Base-by-base conservation (phyloP, 2,797 vertebrate species). In the Erethizon dorsatum region DNA sequence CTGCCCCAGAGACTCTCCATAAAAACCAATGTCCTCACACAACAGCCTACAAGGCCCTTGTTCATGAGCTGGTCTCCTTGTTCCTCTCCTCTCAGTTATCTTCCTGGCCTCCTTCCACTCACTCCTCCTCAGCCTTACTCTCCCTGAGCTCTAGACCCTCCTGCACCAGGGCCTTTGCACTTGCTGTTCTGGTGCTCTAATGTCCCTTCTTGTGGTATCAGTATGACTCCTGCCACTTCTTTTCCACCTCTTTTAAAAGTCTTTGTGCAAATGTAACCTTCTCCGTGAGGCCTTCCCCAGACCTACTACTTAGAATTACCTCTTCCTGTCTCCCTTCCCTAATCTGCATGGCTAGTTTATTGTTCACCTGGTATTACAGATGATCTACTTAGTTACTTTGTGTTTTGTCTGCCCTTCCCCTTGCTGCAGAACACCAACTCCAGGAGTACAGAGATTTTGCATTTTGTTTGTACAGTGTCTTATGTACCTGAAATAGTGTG, bases 231-330 rank as follows among this genome's bases (percentile, higher is more conserved):
- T 15, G 75, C 54, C 52, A 45, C 83, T 18, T 6, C 77, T 86
- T n/a, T 56, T 56, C 54, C 52, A 45, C 83, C 24, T 6, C 77
- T 86, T n/a, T 56, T 56, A 69, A 71, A 59, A 67, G 56, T 12
- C 88, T 88, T 80, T 83, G 33, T 54, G 89, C 85, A 79, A 15
- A 84, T 33, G 20, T 59, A 52, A 79, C 41, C 41, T 86, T 87
- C 31, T 84, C 59, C 56, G 20, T 26, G 77, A 87, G 56, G 37
- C 2, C 20, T 88, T 86, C 17, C 69, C 45, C 11, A 45, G 26
- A 45, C 54, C 31, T 31, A 59, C 15, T 50, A 8, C 52, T 71
- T 50, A 41, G 31, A 83, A 45, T n/a, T 28, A 28, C 52, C 24
- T 50, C 83, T 54, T 77, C 45, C 41, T 6, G 9, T 73, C 4